These are phyloP conservation scores for Maniola hyperantus DNA, from an alignment of 2,888 invertebrate species.

Conservation along the genomic window DNA sequence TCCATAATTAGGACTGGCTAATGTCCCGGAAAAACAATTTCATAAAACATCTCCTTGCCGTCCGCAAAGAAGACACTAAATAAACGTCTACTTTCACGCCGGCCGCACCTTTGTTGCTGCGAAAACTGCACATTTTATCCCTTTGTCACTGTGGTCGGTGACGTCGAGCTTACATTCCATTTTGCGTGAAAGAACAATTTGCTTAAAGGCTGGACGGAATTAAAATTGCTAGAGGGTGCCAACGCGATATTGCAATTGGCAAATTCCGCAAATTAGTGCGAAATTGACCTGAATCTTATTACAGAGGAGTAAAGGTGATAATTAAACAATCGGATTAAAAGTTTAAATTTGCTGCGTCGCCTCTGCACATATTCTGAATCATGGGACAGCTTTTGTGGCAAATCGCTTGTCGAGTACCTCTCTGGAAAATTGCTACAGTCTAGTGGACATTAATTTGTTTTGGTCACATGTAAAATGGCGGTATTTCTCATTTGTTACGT, in stretches of 20 bases:
- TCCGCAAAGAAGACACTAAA: conserved; percentile 73
- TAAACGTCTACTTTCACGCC: conserved; percentile 71
- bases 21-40: conserved; percentile 81
- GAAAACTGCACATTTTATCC: conserved; percentile 57
- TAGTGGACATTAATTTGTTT: conserved; percentile 45
- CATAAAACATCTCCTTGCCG: conserved; percentile 75
- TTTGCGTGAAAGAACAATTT: conserved; percentile 67
- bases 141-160: conserved; percentile 41
- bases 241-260: conserved; percentile 54
- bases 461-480: conserved; percentile 44
- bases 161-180: conserved; percentile 52
- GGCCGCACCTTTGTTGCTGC: conserved; percentile 61
- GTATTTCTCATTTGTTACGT: conserved; percentile 41
- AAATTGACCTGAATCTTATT: conserved; percentile 44
- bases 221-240: conserved; percentile 61
- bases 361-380: conserved; percentile 50
- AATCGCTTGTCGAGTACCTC: conserved; percentile 50
- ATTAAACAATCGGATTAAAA: conserved; percentile 46
- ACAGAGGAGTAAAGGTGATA: conserved; percentile 51
- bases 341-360: conserved; percentile 47
- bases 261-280: conserved; percentile 44
- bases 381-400: conserved; percentile 52
- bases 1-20: conserved; percentile 77
- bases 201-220: conserved; percentile 57
- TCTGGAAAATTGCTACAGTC: conserved; percentile 46